These are phyloP conservation scores for Metopolophium dirhodum DNA, from an alignment of 1,140 invertebrate species.

Conservation along the genomic window DNA sequence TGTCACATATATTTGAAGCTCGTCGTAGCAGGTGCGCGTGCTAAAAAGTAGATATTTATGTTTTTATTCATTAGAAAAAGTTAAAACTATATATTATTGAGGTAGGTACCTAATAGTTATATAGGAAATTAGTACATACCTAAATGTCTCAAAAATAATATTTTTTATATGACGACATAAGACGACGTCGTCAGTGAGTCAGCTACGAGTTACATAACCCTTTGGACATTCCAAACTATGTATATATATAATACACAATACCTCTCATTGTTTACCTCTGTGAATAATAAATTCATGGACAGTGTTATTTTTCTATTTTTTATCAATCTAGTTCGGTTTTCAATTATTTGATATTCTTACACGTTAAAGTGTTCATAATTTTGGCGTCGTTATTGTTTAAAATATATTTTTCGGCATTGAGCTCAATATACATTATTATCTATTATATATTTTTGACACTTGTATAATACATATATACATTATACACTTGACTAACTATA, in stretches of 20 bases:
- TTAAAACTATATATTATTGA: not conserved
- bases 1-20: not conserved
- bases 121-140: not conserved
- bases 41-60: not conserved
- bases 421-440: not conserved
- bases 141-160: not conserved
- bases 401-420: slow-evolving; percentile 35
- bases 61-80: not conserved
- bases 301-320: slow-evolving; percentile 25
- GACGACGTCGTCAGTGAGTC: slow-evolving; percentile 43
- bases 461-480: not conserved
- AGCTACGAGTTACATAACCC: slow-evolving; percentile 41
- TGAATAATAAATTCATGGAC: slow-evolving; percentile 51
- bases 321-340: slow-evolving; percentile 4
- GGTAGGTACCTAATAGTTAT: not conserved
- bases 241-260: not conserved
- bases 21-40: not conserved
- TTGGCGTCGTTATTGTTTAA: slow-evolving; percentile 42
- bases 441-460: not conserved
- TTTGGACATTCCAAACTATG: slow-evolving; percentile 46
- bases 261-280: not conserved
- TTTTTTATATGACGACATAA: slow-evolving; percentile 35
- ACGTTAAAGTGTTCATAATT: slow-evolving; percentile 39
- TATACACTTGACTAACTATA: not conserved
- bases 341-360: slow-evolving; percentile 31